Evolutionary conservation across 2,797 vertebrate genomes (phyloP), one percentile per base, ranked within the genome.

Genomic region (Coccyzus lansbergi): DNA sequence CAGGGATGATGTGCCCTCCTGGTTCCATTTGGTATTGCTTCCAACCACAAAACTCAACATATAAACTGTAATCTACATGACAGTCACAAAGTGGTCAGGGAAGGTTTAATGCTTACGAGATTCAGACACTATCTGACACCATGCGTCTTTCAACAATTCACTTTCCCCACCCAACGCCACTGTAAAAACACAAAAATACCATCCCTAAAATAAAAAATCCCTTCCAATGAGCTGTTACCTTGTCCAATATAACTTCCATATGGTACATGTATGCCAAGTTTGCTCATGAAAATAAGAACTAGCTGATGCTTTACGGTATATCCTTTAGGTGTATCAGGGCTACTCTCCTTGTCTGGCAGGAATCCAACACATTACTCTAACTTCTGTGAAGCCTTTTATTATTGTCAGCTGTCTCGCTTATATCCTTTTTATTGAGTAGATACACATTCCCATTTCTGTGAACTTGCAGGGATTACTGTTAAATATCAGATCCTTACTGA

Each of bases 191-290:
- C 13, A 20, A 60, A 38, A 77, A 68, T 26, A 64, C 1, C 4
- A n/a, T 46, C 20, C 22, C 4, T 9, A 3, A 83, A 74, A 24
- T 5, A 4, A 15, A 44, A 82, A 79, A 52, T 34, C 8, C 21
- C 33, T 52, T 68, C 22, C 63, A 48, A 3, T 1, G 2, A 1
- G 5, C 53, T 55, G 13, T 12, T 49, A 7, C 13, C 36, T 67
- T 80, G 11, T 44, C 33, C 11, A 10, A 7, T 36, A 34, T 36
- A 82, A 71, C 4, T 25, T 72, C 22, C 20, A 44, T 3, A 0
- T 2, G 18, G n/a, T 19, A 42, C 7, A 18, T 0, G 3, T 11
- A 42, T 0, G 1, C 19, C 15, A 36, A 28, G 11, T 26, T 46
- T 56, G 10, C 16, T 51, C 65, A 59, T 6, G 52, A 52, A 80